Evolutionary conservation across 2,797 vertebrate species (phyloP).

Genomic region (Benthosema pterotum): DNA sequence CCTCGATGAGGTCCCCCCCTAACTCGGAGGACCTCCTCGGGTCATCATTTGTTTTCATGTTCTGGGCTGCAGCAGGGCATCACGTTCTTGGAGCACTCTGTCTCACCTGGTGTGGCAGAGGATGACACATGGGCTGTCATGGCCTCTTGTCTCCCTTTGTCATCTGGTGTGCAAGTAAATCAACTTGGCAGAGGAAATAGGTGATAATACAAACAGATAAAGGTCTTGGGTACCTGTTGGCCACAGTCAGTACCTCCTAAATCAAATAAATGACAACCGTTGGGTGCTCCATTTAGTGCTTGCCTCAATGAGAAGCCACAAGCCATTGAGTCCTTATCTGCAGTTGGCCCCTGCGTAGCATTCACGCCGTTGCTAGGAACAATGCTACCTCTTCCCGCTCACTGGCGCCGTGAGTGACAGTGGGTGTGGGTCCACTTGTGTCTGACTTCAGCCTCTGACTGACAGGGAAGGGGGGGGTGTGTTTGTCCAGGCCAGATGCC

Average conservation of each 20-base stretch:
- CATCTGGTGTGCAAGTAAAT: constrained; percentile 67
- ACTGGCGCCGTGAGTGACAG: constrained; percentile 80
- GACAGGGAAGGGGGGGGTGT: constrained; percentile 49
- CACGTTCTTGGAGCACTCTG: too few relatives aligned
- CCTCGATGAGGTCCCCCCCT: too few relatives aligned
- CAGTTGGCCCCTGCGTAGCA: constrained; percentile 77
- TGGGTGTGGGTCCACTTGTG: constrained; percentile 83
- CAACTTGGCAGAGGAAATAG: constrained; percentile 79
- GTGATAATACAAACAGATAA: constrained; percentile 84
- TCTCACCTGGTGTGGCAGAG: constrained; percentile 47
- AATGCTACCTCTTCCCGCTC: constrained; percentile 81
- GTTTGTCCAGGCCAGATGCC: constrained; percentile 79
- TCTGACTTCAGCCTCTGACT: constrained; percentile 78
- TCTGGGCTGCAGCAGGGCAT: constrained; percentile 30
- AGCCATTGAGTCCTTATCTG: constrained; percentile 82
- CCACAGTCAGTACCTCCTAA: constrained; percentile 74
- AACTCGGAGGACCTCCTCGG: too few relatives aligned
- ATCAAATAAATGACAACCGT: constrained; percentile 73
- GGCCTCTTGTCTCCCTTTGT: constrained; percentile 72
- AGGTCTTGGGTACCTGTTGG: constrained; percentile 74
- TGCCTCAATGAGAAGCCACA: constrained; percentile 75
- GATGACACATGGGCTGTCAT: constrained; percentile 68
- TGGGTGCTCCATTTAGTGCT: constrained; percentile 76
- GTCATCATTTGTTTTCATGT: constrained; percentile 31
- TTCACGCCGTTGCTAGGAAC: constrained; percentile 83